Percentiles rank a stretch among this genome's conserved stretches.
phyloP scores from a whole-genome alignment of 2,797 vertebrate genomes.

The Sylvia borin region DNA sequence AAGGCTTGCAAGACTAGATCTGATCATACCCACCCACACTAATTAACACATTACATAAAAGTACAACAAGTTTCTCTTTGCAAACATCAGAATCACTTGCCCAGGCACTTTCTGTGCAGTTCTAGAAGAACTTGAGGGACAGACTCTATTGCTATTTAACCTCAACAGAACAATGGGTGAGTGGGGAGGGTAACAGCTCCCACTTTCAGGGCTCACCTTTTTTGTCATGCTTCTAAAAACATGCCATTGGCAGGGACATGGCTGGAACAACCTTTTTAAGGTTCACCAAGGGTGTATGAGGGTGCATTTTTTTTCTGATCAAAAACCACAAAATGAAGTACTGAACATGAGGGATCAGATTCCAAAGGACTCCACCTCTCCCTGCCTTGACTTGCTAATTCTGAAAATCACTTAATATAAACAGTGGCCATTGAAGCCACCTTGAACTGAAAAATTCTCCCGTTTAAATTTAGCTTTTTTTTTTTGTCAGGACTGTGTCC shows the following conservation, averaged over 20 bases:
- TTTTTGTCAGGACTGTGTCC: background rate
- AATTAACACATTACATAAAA: slow-evolving; percentile 66
- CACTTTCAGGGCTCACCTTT: background rate
- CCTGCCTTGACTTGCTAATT: background rate
- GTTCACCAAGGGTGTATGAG: background rate
- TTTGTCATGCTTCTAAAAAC: background rate
- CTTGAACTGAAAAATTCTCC: background rate
- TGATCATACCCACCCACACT: slow-evolving; percentile 59
- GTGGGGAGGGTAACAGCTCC: background rate
- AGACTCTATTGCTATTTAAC: background rate
- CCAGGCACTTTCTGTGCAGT: slow-evolving; percentile 34
- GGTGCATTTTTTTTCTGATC: background rate
- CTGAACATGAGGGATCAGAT: background rate
- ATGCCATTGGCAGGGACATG: background rate
- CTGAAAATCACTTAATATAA: background rate
- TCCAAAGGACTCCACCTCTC: background rate
- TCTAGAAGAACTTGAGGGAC: background rate
- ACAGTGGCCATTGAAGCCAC: background rate
- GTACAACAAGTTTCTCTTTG: slow-evolving; percentile 43
- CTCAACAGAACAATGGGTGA: background rate
- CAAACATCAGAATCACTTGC: slow-evolving; percentile 41
- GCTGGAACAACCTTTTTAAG: background rate
- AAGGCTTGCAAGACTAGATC: slow-evolving; percentile 54
- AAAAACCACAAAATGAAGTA: background rate
- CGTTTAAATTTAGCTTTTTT: background rate